These are phyloP conservation scores for Cirrhinus molitorella DNA, from an alignment of 2,797 vertebrate species.

Conservation along the genomic window DNA sequence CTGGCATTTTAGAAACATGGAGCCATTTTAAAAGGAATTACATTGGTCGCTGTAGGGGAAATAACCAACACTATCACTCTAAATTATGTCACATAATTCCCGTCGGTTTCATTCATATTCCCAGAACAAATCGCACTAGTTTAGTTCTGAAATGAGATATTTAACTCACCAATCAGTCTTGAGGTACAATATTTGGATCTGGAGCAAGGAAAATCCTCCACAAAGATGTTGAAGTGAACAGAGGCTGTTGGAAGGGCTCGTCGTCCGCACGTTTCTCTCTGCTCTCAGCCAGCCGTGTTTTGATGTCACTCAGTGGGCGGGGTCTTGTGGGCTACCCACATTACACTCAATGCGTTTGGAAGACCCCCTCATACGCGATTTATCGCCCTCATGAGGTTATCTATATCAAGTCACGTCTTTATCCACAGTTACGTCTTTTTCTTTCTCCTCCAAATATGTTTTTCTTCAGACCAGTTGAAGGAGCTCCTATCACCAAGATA, in stretches of 20 bases:
- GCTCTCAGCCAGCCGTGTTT: conserved; percentile 66
- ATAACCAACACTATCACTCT: conserved; percentile 1
- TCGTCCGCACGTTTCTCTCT: conserved; percentile 46
- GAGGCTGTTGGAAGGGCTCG: conserved; percentile 31
- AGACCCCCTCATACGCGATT: conserved; percentile 23
- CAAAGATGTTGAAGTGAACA: conserved; percentile 28
- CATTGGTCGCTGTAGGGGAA: not conserved
- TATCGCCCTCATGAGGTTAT: conserved; percentile 63
- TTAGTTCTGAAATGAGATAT: not conserved
- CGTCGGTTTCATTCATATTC: not conserved
- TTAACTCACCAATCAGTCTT: conserved; percentile 29
- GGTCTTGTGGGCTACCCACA: conserved; percentile 65
- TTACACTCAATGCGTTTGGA: conserved; percentile 52
- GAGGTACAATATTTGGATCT: not conserved
- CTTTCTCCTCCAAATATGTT: not conserved
- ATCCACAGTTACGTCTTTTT: not conserved
- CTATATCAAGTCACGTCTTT: not conserved
- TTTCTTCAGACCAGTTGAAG: too few species aligned
- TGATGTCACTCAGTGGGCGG: conserved; percentile 74
- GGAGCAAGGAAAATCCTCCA: conserved; percentile 4
- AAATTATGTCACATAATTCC: not conserved
- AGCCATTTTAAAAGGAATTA: conserved; percentile 37
- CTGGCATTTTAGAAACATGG: conserved; percentile 23
- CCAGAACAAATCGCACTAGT: not conserved
- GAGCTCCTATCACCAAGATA: too few species aligned